These are phyloP conservation scores for Rynchops niger DNA, from an alignment of 2,113 vertebrate species.

Conservation along the genomic window DNA sequence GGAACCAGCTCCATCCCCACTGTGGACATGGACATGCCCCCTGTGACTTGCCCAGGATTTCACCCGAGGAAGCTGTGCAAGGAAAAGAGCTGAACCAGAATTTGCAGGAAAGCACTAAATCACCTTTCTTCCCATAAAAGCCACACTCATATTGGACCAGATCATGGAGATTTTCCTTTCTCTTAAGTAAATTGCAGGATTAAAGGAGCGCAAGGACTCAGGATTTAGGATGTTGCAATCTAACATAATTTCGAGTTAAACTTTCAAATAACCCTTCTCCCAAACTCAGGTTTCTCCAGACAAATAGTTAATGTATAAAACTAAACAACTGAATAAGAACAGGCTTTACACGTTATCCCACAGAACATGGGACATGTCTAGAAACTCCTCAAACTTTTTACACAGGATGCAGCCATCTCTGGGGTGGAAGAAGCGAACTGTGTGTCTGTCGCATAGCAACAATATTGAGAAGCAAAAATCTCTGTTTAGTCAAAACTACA, in stretches of 20 bases:
- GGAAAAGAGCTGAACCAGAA: neutral
- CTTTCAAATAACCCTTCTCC: neutral
- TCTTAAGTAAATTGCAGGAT: neutral
- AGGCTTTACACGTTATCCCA: neutral
- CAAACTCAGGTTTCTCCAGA: neutral
- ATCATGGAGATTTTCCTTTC: neutral
- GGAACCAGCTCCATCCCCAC: neutral
- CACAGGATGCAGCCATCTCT: neutral
- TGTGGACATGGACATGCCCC: fast-evolving
- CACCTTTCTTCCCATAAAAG: neutral
- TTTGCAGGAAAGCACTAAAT: neutral
- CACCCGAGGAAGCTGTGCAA: neutral
- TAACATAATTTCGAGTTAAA: neutral
- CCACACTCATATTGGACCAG: neutral
- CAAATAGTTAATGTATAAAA: neutral
- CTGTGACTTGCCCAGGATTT: neutral
- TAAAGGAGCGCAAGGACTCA: neutral
- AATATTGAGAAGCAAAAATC: neutral
- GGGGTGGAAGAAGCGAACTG: neutral
- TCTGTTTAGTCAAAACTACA: neutral
- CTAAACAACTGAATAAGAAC: neutral
- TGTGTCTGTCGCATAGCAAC: neutral
- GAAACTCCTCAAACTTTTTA: neutral
- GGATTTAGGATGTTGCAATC: neutral
- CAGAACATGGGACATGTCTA: neutral